Percentiles rank a stretch among this genome's conserved stretches.
Conservation (phyloP, 2,888 invertebrate species). For the Mechanitis messenoides region DNA sequence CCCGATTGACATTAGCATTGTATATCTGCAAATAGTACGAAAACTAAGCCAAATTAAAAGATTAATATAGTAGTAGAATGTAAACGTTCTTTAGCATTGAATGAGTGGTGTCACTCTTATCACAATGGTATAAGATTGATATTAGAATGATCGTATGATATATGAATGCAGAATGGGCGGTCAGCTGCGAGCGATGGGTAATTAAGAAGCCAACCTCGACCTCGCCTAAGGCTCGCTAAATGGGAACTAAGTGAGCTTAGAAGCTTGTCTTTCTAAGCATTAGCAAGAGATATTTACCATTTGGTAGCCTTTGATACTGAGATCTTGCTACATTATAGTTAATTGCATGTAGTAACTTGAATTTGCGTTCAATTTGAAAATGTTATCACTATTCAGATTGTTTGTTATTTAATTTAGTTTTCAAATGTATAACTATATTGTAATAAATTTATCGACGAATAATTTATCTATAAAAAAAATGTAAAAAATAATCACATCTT, state of each 20-base stretch:
- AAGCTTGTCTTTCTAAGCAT: conserved; percentile 54
- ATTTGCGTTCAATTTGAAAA: not conserved
- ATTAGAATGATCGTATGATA: conserved; percentile 16
- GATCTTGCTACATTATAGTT: conserved; percentile 8
- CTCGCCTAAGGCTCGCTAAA: conserved; percentile 61
- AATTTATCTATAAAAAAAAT: no score
- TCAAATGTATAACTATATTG: not conserved
- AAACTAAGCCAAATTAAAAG: not conserved
- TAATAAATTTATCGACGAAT: no score
- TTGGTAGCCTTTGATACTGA: conserved; percentile 18
- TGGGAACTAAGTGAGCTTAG: conserved; percentile 61
- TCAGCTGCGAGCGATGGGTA: conserved; percentile 69
- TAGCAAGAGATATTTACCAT: conserved; percentile 33
- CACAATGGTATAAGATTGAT: conserved; percentile 9
- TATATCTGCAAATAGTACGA: not conserved
- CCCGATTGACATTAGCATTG: not conserved
- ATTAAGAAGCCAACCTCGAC: conserved; percentile 70
- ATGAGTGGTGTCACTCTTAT: conserved; percentile 11
- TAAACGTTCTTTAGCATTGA: conserved; percentile 1
- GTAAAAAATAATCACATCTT: no score
- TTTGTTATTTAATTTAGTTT: not conserved
- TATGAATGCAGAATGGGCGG: conserved; percentile 43
- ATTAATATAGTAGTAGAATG: not conserved
- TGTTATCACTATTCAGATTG: not conserved
- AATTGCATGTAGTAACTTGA: conserved; percentile 2